Conservation (phyloP, 2,797 vertebrate genomes). For the Sebastes iracundus region DNA sequence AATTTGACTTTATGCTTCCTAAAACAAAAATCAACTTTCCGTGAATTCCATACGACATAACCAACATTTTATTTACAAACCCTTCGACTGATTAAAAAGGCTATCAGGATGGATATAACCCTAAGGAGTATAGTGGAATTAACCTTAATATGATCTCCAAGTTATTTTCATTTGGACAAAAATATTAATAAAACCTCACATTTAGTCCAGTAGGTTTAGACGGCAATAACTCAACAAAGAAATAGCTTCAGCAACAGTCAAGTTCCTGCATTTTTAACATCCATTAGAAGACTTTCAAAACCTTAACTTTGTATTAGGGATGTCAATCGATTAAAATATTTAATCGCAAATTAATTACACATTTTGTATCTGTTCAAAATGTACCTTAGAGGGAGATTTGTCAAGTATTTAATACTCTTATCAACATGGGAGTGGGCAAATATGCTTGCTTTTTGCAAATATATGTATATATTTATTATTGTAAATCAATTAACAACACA, state of each 20-base stretch:
- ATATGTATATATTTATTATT: too few relatives aligned
- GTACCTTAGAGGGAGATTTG: too few relatives aligned
- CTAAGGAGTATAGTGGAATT: neutral
- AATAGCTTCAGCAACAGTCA: neutral
- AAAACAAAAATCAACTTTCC: conserved; percentile 42
- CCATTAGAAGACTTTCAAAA: neutral
- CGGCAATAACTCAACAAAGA: neutral
- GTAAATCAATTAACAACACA: too few relatives aligned
- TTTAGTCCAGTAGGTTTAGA: neutral
- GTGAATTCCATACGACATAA: conserved; percentile 16
- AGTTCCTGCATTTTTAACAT: neutral
- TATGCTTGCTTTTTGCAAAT: too few relatives aligned
- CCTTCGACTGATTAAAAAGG: neutral
- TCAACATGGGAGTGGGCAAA: too few relatives aligned
- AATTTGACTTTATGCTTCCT: conserved; percentile 38
- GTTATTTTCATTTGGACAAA: neutral
- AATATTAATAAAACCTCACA: neutral
- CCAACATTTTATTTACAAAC: neutral
- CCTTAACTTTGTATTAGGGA: too few relatives aligned
- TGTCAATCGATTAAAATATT: too few relatives aligned
- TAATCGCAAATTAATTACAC: too few relatives aligned
- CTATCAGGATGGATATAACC: neutral
- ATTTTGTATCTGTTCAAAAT: too few relatives aligned
- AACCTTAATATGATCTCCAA: neutral
- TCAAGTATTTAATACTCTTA: too few relatives aligned